A percentile compares a stretch with the other conserved stretches of the same genome.
phyloP scores from a whole-genome alignment of 2,113 vertebrate species.

The Copsychus sechellarum region DNA sequence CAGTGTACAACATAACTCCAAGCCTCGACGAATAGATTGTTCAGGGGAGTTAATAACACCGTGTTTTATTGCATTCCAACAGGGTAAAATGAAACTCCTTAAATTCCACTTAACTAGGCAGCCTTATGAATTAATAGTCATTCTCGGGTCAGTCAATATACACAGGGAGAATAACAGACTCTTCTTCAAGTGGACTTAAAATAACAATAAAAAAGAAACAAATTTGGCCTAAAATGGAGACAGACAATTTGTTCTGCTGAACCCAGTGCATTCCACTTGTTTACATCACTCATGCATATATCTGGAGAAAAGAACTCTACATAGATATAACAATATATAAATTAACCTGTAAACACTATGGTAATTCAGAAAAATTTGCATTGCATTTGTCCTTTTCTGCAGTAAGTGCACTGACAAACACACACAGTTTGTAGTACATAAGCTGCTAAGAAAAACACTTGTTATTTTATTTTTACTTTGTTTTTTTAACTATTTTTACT shows the following conservation, averaged over 20 bases:
- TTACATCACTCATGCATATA: neutral
- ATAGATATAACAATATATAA: neutral
- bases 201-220: neutral
- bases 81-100: constrained; percentile 52
- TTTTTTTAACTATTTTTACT: neutral
- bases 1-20: neutral
- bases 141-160: constrained; percentile 35
- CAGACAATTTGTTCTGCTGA: neutral
- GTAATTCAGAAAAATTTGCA: neutral
- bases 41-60: constrained; percentile 15
- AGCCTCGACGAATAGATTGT: constrained; percentile 23
- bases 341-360: neutral
- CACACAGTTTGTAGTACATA: neutral
- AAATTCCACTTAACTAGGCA: constrained; percentile 62
- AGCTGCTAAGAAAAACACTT: neutral
- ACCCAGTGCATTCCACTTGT: rapidly evolving
- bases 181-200: constrained; percentile 13
- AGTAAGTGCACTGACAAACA: neutral
- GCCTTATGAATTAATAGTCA: constrained; percentile 44
- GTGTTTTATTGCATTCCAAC: constrained; percentile 52
- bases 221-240: neutral
- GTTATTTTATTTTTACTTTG: neutral
- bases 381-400: neutral
- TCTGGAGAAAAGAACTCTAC: neutral
- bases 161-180: constrained; percentile 5